Base-by-base conservation (phyloP, 2,888 invertebrate species). In the Rotaria macrura region DNA sequence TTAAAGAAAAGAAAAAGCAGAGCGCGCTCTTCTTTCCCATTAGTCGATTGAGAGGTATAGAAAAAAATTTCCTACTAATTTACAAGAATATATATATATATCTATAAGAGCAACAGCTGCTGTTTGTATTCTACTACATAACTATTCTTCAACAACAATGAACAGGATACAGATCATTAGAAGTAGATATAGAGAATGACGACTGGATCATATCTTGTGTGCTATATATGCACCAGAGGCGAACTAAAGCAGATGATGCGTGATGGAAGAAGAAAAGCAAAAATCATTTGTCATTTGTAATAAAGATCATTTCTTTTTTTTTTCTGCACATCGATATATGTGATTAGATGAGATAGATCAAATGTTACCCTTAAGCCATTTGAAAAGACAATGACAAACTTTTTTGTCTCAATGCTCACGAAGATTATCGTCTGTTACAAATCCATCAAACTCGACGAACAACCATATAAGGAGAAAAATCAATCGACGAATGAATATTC, bases 101-200 rank as follows among this genome's bases (percentile, higher is more conserved):
- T 65, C 29, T 5, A 65, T 34, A 34, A 65, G 65, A 34, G 65
- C 65, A 65, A 65, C 65, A 65, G 34, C 65, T 65, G 65, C 65
- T 65, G 65, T 34, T 65, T 65, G 17, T 20, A 65, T 65, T 20
- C 20, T 34, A 29, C 65, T 65, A 65, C 17, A 34, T 34, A 65
- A 65, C 65, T 34, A 65, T 65, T 65, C 65, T 65, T 65, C 34
- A 65, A 65, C 34, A 65, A 65, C 65, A 65, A 65, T 65, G 65
- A 65, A 65, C 65, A 65, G 65, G 65, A 65, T 65, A 65, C 65
- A 65, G 65, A 65, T 65, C 65, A 65, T 65, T 65, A 65, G 65
- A 34, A 65, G 34, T 65, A 20, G 65, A 29, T 65, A 20, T 34
- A 65, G 65, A 29, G 14, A 65, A 65, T 65, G 65, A 65, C 65